Conservation (phyloP, 2,113 vertebrate species). For the Clarias macrocephalus region DNA sequence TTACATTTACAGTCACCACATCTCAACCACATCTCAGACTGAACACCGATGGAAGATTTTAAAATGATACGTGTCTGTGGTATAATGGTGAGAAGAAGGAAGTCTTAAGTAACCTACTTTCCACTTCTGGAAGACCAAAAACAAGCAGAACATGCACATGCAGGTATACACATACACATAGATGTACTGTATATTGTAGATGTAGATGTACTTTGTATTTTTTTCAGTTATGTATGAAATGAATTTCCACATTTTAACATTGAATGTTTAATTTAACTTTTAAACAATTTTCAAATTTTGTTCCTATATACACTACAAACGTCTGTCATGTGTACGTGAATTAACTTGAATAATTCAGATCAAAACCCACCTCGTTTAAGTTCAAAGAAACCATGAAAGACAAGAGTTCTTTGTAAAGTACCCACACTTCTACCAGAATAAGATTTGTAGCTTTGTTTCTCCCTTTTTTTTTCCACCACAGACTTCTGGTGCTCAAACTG, state of each 20-base stretch:
- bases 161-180: background rate
- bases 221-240: background rate
- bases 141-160: background rate
- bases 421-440: background rate
- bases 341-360: background rate
- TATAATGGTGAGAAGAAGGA: background rate
- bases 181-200: background rate
- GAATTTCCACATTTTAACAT: background rate
- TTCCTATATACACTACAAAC: background rate
- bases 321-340: background rate
- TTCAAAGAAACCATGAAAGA: background rate
- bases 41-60: no score
- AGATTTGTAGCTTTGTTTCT: background rate
- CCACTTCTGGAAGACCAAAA: background rate
- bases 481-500: background rate
- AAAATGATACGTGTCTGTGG: background rate
- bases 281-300: background rate
- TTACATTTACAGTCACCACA: no score
- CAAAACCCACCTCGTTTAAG: background rate
- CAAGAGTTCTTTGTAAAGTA: background rate
- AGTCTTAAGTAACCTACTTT: constrained; percentile 5
- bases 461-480: background rate
- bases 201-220: background rate
- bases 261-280: background rate
- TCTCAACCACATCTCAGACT: no score